Conservation (phyloP, 92 coral and sea anemone genomes). For the Anthopleura xanthogrammica region DNA sequence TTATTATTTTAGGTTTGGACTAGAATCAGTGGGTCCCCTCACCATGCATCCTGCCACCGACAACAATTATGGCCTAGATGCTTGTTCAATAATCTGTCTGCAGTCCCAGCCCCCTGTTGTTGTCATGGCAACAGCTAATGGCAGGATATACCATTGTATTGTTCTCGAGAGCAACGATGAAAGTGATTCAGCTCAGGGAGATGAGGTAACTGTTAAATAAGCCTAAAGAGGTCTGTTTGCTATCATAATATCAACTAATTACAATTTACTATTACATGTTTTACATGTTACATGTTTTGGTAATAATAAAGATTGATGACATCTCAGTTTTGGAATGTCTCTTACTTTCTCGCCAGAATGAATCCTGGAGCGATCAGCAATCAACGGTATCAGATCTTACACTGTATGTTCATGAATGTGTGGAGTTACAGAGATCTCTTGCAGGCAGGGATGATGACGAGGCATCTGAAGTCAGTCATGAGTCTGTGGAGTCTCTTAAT, state of each 20-base stretch:
- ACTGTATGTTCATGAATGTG: constrained; percentile 88
- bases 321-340: too few species aligned
- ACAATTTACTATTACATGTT: too few species aligned
- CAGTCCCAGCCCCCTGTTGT: constrained; percentile 85
- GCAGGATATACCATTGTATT: constrained; percentile 89
- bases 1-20: constrained; percentile 28
- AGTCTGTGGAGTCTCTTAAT: constrained; percentile 60
- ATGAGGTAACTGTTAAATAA: constrained; percentile 22
- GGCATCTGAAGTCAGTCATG: constrained; percentile 40
- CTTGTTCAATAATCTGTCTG: constrained; percentile 79
- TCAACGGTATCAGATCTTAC: constrained; percentile 46
- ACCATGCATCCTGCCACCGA: constrained; percentile 93
- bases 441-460: constrained; percentile 47
- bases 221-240: too few species aligned
- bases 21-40: constrained; percentile 77
- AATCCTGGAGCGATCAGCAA: constrained; percentile 34
- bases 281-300: too few species aligned
- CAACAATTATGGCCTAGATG: constrained; percentile 95
- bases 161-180: constrained; percentile 67
- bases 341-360: not conserved
- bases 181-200: constrained; percentile 48
- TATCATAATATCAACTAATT: too few species aligned
- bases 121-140: constrained; percentile 90
- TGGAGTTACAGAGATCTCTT: constrained; percentile 74
- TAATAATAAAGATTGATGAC: too few species aligned